Conservation (phyloP, 2,888 invertebrate species). For the Unio pictorum region DNA sequence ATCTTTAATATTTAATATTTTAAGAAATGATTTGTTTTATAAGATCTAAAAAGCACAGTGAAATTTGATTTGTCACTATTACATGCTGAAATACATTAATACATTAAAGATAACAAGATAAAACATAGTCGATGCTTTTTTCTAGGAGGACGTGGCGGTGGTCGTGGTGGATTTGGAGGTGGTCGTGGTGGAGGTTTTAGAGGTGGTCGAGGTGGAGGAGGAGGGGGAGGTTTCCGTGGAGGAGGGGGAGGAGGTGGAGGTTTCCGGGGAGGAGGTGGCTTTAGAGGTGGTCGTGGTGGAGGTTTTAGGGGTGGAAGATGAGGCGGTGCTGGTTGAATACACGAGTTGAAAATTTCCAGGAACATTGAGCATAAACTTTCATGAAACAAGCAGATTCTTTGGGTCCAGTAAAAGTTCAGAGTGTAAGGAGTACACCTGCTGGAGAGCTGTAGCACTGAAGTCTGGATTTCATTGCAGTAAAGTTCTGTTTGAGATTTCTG, state of each 20-base stretch:
- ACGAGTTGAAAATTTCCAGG: too few relatives aligned
- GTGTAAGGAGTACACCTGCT: too few relatives aligned
- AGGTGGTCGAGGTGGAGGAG: constrained; percentile 37
- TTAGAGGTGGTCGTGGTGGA: constrained; percentile 33
- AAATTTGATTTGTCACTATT: background rate
- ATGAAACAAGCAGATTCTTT: too few relatives aligned
- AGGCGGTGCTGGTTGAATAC: constrained; percentile 20
- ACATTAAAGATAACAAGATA: background rate
- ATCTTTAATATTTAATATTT: background rate
- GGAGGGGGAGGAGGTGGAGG: constrained; percentile 59
- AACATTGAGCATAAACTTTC: too few relatives aligned
- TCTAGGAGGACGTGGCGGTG: constrained; percentile 38
- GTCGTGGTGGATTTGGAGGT: constrained; percentile 46
- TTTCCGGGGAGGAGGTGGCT: constrained; percentile 43
- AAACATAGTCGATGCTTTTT: background rate
- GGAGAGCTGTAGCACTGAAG: too few relatives aligned
- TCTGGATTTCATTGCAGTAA: too few relatives aligned
- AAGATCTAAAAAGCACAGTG: background rate
- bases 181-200: constrained; percentile 36
- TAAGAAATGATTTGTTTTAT: background rate
- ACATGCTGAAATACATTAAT: background rate
- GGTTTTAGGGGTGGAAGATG: constrained; percentile 62
- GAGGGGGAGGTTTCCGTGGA: constrained; percentile 61
- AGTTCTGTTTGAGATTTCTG: too few relatives aligned
- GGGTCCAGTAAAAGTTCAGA: too few relatives aligned